These are phyloP conservation scores for Nemurella pictetii DNA, from an alignment of 2,888 invertebrate genomes.

Conservation along the genomic window DNA sequence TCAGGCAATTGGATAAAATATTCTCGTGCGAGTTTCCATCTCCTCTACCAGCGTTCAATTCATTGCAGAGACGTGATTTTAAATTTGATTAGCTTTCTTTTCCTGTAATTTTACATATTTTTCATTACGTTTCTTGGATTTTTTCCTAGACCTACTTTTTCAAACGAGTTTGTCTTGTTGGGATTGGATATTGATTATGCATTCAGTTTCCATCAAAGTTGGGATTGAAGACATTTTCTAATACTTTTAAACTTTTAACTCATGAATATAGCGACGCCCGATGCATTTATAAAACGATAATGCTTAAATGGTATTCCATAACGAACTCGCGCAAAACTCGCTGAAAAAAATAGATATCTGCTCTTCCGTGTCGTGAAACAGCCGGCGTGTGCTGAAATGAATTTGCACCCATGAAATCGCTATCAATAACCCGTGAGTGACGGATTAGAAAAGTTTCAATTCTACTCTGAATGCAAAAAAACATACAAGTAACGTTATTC, in stretches of 20 bases:
- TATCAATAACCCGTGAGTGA: neutral
- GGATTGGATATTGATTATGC: neutral
- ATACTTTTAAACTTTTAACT: neutral
- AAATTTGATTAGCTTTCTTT: slow-evolving; percentile 5
- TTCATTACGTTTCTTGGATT: neutral
- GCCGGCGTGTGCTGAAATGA: neutral
- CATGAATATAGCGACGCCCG: neutral
- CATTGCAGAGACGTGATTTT: neutral
- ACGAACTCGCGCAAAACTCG: neutral
- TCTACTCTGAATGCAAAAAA: neutral
- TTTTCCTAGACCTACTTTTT: slow-evolving; percentile 17
- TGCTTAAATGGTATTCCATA: neutral
- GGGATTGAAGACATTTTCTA: neutral
- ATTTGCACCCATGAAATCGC: neutral
- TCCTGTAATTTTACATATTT: slow-evolving; percentile 11
- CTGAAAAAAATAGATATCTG: neutral
- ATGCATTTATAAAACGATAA: neutral
- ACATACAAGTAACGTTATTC: neutral
- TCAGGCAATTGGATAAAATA: neutral
- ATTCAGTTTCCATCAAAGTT: slow-evolving; percentile 7
- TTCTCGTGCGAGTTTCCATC: neutral
- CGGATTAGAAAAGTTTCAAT: neutral
- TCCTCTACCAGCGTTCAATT: neutral
- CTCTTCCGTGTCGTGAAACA: neutral
- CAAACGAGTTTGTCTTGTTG: slow-evolving; percentile 17